Base-by-base conservation (phyloP, 2,888 invertebrate species). In the Chalcis sispes region DNA sequence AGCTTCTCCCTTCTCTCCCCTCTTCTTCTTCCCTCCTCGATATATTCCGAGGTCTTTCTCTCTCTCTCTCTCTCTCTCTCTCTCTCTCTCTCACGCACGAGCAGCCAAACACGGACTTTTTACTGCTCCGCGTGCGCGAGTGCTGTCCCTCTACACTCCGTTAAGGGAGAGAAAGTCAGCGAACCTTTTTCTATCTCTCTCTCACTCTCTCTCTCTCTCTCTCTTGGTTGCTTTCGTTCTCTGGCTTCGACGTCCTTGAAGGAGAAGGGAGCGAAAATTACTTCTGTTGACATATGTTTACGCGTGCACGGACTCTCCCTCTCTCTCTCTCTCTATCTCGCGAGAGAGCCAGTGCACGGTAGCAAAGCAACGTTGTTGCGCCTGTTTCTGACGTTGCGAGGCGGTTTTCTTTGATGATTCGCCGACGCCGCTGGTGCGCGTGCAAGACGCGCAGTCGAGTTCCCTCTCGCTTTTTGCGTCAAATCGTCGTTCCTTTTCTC, bases 241-340 rank as follows among this genome's bases (percentile, higher is more conserved):
- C 40, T n/a, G 13, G 58, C 56, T 46, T n/a, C 18, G 29, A 42
- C 42, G 42, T 8, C 42, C 42, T 70, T 64, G 54, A 27, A 36
- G 32, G 52, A 18, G 50, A 27, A 27, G 27, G 32, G 29, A 56
- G 72, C 72, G 77, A 73, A 77, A 77, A 77, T 77, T 77, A 73
- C 77, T 73, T 71, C 73, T 77, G 65, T 73, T 70, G 70, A 73
- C 73, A 61, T 71, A 65, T 71, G 77, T 77, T 73, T 73, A 71
- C 70, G 66, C 32, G 36, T 54, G 13, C 23, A 48, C 18, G 64
- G 25, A 36, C 54, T 61, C n/a, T n/a, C 20, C 18, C 20, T 27
- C 23, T 18, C n/a, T n/a, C n/a, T n/a, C n/a, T n/a, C n/a, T 36
- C 32, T 50, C 2, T 52, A 40, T 48, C 18, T 42, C 1, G 18